phyloP scores from a whole-genome alignment of 2,888 invertebrate species.

The Eupithecia pulchellata region DNA sequence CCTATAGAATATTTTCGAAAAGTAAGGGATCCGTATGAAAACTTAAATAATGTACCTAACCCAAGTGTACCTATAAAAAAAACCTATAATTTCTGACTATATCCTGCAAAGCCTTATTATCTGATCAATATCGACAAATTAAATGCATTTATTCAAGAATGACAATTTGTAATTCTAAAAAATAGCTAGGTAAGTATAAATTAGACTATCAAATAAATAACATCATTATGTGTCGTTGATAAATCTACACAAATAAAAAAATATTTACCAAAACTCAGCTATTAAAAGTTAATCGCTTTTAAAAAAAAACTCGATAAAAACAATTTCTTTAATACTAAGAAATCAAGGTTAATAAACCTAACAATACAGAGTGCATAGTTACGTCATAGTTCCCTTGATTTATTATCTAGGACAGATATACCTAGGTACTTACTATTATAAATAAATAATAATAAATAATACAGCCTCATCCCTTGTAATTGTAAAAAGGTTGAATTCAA shows the following conservation, averaged over 20 bases:
- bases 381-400: too few species aligned
- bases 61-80: too few species aligned
- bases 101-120: not conserved
- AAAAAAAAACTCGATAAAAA: not conserved
- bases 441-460: too few species aligned
- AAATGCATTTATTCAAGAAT: not conserved
- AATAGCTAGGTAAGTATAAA: conserved; percentile 10
- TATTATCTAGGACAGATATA: too few species aligned
- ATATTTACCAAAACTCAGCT: not conserved
- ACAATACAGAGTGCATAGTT: too few species aligned
- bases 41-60: too few species aligned
- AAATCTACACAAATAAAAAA: conserved; percentile 21
- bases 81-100: too few species aligned
- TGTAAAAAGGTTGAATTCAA: not conserved
- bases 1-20: too few species aligned
- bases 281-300: not conserved
- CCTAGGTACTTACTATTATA: too few species aligned
- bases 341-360: not conserved
- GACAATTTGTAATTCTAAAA: not conserved
- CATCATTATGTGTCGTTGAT: conserved; percentile 29
- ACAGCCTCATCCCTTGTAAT: not conserved
- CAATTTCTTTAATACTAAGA: not conserved
- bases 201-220: conserved; percentile 2
- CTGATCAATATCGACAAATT: not conserved
- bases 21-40: too few species aligned